Evolutionary conservation across 2,888 invertebrate species (phyloP).

Genomic region (Periphyllus acericola): DNA sequence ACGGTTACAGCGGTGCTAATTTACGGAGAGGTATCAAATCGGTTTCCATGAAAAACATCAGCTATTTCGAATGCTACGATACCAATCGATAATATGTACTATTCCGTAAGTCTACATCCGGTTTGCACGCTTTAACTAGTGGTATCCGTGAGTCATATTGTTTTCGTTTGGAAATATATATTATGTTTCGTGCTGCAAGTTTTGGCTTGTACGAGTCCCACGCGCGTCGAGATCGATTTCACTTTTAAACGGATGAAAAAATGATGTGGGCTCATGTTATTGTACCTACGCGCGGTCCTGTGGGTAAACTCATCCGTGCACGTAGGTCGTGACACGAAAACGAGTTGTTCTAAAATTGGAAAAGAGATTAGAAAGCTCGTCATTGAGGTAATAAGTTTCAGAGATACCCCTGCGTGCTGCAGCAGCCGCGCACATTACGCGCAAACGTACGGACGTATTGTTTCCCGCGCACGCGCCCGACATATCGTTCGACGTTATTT

Average conservation of each 20-base stretch:
- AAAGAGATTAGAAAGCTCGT: constrained; percentile 23
- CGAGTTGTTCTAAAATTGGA: constrained; percentile 34
- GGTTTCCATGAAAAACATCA: background rate
- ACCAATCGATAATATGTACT: background rate
- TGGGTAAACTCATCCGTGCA: background rate
- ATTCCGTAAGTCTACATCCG: background rate
- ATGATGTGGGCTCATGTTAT: constrained; percentile 1
- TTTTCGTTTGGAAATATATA: constrained; percentile 12
- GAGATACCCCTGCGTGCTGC: too few relatives aligned
- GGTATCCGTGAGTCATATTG: background rate
- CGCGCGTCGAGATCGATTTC: background rate
- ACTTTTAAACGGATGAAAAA: background rate
- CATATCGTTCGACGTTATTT: too few relatives aligned
- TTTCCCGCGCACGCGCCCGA: too few relatives aligned
- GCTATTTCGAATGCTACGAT: background rate
- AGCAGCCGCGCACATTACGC: too few relatives aligned
- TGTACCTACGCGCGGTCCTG: background rate
- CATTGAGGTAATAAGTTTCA: background rate
- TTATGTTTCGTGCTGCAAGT: background rate
- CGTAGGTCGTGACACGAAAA: constrained; percentile 33
- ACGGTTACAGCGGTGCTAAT: too few relatives aligned
- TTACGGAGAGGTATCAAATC: too few relatives aligned
- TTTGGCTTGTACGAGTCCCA: constrained; percentile 1
- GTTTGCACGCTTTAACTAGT: background rate
- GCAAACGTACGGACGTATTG: too few relatives aligned